Percentiles rank a stretch among this genome's conserved stretches.
Conservation (phyloP, 2,113 vertebrate genomes). For the Cranoglanis bouderius region DNA sequence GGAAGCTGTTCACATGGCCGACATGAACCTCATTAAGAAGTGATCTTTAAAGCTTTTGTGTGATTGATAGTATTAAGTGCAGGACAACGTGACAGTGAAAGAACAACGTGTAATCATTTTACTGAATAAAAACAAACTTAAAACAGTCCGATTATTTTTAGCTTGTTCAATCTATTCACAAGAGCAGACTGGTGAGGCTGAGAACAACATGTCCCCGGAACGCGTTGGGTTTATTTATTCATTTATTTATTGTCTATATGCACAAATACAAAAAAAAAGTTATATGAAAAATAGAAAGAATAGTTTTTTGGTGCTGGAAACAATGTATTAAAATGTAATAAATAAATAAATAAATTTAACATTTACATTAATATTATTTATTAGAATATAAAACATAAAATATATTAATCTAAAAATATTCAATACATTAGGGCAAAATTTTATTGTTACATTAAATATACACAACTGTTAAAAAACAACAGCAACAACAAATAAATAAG, state of each 20-base stretch:
- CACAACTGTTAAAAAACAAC: background rate
- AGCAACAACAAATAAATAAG: background rate
- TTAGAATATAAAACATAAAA: background rate
- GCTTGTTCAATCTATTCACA: background rate
- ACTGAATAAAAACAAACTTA: background rate
- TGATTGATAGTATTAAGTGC: background rate
- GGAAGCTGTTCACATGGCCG: background rate
- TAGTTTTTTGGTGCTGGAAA: background rate
- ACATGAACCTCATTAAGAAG: background rate
- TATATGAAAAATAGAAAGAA: background rate
- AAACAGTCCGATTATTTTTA: background rate
- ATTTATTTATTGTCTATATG: background rate
- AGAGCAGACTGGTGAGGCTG: background rate
- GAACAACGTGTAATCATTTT: background rate
- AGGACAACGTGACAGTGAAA: too few species aligned
- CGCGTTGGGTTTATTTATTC: background rate
- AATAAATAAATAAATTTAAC: background rate
- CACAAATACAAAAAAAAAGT: background rate
- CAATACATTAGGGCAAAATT: background rate
- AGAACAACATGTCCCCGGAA: background rate
- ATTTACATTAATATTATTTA: background rate
- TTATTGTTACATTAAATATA: background rate
- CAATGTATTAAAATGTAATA: background rate
- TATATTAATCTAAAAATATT: background rate
- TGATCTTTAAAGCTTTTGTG: background rate